These are phyloP conservation scores for Porites rus DNA, from an alignment of 92 coral and sea anemone species.

Conservation along the genomic window DNA sequence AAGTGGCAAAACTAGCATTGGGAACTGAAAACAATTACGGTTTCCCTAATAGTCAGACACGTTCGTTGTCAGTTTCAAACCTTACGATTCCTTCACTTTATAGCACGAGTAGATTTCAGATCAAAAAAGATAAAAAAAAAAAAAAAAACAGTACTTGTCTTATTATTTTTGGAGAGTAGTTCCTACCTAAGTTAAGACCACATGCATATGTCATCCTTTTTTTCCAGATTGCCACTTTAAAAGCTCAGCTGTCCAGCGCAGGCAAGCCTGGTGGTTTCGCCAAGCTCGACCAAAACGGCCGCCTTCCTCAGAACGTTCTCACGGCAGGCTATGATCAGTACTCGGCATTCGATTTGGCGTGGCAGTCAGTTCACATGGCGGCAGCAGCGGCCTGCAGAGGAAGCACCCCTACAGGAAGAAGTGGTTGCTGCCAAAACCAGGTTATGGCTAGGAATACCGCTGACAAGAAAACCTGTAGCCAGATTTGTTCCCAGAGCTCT, in stretches of 20 bases:
- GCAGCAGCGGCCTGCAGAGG: constrained; percentile 15
- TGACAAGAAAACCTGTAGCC: not conserved
- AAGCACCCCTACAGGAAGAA: not conserved
- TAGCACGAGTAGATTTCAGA: too few relatives aligned
- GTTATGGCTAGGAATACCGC: constrained; percentile 13
- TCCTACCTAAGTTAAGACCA: not conserved
- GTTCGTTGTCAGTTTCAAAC: too few relatives aligned
- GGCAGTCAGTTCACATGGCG: constrained; percentile 68
- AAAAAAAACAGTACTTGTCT: too few relatives aligned
- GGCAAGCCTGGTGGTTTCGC: not conserved
- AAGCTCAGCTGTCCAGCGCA: not conserved
- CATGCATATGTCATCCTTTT: not conserved
- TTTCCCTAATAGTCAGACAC: too few relatives aligned
- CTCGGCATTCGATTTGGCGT: constrained; percentile 46
- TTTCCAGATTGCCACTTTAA: not conserved
- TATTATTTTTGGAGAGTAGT: too few relatives aligned
- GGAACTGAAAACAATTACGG: too few relatives aligned
- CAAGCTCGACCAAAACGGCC: not conserved
- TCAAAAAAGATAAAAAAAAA: too few relatives aligned
- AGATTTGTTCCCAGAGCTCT: constrained; percentile 3
- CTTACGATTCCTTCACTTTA: too few relatives aligned
- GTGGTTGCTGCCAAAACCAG: constrained; percentile 18
- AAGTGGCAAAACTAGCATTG: too few relatives aligned
- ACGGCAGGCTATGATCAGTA: constrained; percentile 41
- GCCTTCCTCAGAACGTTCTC: constrained; percentile 5